Evolutionary conservation across 2,113 vertebrate species (phyloP), one percentile per base, ranked within the genome.

Genomic region (Dascyllus trimaculatus): DNA sequence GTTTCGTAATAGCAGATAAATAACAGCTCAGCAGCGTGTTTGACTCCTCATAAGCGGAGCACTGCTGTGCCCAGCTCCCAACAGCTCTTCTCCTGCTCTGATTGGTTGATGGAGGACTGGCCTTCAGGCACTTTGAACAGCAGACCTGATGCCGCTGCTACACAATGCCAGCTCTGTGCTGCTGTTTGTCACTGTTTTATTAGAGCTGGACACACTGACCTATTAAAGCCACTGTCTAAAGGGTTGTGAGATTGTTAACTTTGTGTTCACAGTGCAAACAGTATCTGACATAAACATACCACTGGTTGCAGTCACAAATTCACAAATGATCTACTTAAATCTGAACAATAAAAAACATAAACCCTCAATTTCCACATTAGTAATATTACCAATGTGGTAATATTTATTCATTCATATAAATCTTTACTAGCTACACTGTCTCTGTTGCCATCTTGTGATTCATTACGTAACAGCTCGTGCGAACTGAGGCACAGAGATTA

Each of bases 31-130:
- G 74, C 32, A 77, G 59, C 61, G 53, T 53, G n/a, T 79, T 64
- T 69, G 77, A 78, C 56, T 17, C 26, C 48, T 59, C 57, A 64
- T 80, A 18, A 73, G 62, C 61, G 29, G 32, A 71, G 46, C 43
- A 11, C 56, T 0, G 35, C 22, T 60, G 35, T 74, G 75, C 57
- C 69, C 22, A 7, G 32, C 76, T 82, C 26, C 7, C 62, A 22
- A 60, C 80, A 53, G 51, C 69, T 80, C 72, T 73, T 78, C 75
- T 40, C 45, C 61, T 32, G 58, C 81, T 85, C 76, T 82, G 80
- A 93, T 90, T 90, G 91, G 91, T 63, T 71, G 85, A 78, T 4
- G 22, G 52, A 1, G 76, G 81, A 75, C 75, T 76, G 52, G 78
- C 81, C 80, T 79, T 72, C 19, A 58, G 71, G 67, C 76, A 52